These are phyloP conservation scores for Malaclemys terrapin DNA, from an alignment of 2,113 vertebrate species.

Conservation along the genomic window DNA sequence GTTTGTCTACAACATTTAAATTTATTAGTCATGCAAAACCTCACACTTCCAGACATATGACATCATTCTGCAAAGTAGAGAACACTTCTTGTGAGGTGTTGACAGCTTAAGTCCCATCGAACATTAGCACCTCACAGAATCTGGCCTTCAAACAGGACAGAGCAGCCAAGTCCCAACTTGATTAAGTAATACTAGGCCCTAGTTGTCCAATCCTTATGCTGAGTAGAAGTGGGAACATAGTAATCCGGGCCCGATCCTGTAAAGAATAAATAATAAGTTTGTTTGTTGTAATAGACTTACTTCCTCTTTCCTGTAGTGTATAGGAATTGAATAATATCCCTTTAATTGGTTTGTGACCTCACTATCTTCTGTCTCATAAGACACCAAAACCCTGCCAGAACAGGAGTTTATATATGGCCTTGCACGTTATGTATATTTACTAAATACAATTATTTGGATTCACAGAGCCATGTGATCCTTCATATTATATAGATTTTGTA, in stretches of 20 bases:
- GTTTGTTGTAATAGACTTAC: neutral
- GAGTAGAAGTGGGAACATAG: neutral
- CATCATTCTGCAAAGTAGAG: neutral
- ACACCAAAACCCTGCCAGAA: neutral
- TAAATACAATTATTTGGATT: neutral
- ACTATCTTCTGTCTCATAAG: neutral
- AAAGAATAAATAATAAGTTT: neutral
- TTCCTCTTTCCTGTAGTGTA: neutral
- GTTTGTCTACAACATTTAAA: neutral
- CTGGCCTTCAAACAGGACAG: neutral
- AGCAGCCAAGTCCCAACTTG: neutral
- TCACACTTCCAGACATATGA: neutral
- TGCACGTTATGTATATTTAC: neutral
- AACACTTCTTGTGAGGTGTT: neutral
- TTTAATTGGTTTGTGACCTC: neutral
- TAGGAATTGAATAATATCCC: neutral
- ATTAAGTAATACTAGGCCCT: neutral
- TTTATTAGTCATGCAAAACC: neutral
- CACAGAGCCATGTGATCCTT: neutral
- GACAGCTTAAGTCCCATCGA: neutral
- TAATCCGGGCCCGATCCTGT: neutral
- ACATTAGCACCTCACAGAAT: neutral
- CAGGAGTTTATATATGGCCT: neutral
- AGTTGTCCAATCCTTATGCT: neutral
- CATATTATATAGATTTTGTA: neutral